A percentile compares a stretch with the other conserved stretches of the same genome.
Evolutionary conservation across 1,140 invertebrate genomes (phyloP).

Genomic region (Drosophila bocqueti): DNA sequence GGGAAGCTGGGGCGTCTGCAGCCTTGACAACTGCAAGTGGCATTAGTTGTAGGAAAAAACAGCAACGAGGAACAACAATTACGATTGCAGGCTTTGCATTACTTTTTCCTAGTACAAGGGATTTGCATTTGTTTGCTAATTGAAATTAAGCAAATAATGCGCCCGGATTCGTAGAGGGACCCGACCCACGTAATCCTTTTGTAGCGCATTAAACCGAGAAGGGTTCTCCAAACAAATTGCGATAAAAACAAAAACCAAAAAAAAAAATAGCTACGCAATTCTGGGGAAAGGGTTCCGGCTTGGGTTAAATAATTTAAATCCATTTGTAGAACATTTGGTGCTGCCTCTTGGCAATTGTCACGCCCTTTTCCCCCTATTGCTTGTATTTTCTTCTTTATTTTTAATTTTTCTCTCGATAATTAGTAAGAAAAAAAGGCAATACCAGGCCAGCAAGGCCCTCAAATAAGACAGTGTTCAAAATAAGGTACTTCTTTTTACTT

Average conservation of each 20-base stretch:
- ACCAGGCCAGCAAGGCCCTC: not conserved
- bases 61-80: constrained; percentile 41
- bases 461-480: not conserved
- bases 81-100: constrained; percentile 55
- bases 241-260: constrained; percentile 26
- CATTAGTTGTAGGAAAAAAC: constrained; percentile 69
- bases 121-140: constrained; percentile 83
- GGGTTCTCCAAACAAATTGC: constrained; percentile 12
- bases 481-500: fast-evolving
- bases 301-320: constrained; percentile 76
- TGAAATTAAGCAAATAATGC: constrained; percentile 82
- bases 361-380: constrained; percentile 15
- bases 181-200: constrained; percentile 84
- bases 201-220: constrained; percentile 75
- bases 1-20: constrained; percentile 53
- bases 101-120: constrained; percentile 73
- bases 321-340: constrained; percentile 78
- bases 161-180: constrained; percentile 22
- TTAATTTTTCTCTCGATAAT: constrained; percentile 52
- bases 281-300: constrained; percentile 23
- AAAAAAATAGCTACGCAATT: constrained; percentile 9
- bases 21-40: constrained; percentile 81
- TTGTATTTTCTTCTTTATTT: constrained; percentile 33
- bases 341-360: constrained; percentile 67
- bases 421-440: constrained; percentile 66